Conservation (phyloP, 2,797 vertebrate genomes). For the Hemibagrus guttatus region DNA sequence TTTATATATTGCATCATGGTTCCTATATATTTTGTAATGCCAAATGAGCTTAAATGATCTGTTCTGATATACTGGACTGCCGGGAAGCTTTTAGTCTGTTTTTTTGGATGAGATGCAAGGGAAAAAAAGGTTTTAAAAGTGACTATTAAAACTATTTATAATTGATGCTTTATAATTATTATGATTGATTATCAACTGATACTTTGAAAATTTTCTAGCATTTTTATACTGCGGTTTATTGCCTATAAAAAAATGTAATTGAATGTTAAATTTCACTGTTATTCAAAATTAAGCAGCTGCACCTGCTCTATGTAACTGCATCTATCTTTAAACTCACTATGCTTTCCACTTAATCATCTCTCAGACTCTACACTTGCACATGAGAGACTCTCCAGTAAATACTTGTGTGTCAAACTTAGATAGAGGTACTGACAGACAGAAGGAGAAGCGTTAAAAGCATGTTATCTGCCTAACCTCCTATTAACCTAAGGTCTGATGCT, state of each 20-base stretch:
- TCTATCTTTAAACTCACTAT: background rate
- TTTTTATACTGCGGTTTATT: background rate
- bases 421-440: constrained; percentile 13
- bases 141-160: too few species aligned
- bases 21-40: constrained; percentile 52
- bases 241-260: background rate
- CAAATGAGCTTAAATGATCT: constrained; percentile 56
- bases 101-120: background rate
- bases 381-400: background rate
- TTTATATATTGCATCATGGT: constrained; percentile 24
- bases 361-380: background rate
- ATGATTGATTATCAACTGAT: background rate
- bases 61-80: background rate
- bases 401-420: background rate
- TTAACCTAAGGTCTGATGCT: constrained; percentile 26
- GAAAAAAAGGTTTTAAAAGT: background rate
- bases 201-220: background rate
- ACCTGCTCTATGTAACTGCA: background rate
- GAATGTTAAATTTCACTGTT: background rate
- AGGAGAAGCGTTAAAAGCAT: constrained; percentile 33
- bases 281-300: background rate
- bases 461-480: constrained; percentile 31
- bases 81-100: background rate
- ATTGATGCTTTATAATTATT: background rate
- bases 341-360: constrained; percentile 7